Conservation (phyloP, 2,888 invertebrate genomes). For the Conops quadrifasciatus region DNA sequence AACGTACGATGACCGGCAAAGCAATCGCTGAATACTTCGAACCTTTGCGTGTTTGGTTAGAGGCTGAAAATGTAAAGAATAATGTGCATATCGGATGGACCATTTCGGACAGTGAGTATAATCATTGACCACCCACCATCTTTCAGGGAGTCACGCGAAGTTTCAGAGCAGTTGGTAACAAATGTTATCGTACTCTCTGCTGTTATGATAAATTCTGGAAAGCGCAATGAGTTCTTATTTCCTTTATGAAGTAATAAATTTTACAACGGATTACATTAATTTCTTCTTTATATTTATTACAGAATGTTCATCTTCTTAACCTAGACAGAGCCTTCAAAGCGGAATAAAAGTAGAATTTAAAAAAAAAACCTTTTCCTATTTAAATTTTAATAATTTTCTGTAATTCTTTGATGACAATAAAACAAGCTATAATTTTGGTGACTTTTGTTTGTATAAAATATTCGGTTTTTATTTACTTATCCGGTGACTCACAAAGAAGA, state of each 20-base stretch:
- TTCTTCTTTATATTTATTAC: not conserved
- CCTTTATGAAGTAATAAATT: too few relatives aligned
- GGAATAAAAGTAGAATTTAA: not conserved
- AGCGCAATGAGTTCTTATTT: too few relatives aligned
- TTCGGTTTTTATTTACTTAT: too few relatives aligned
- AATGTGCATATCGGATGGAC: constrained; percentile 74
- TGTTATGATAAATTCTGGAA: too few relatives aligned
- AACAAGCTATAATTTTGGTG: too few relatives aligned
- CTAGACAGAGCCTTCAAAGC: not conserved
- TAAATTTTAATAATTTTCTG: not conserved
- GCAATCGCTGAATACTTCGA: constrained; percentile 83
- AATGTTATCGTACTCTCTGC: too few relatives aligned
- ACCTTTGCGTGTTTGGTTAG: constrained; percentile 79
- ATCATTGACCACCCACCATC: not conserved
- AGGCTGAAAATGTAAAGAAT: constrained; percentile 75
- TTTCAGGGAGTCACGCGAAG: too few relatives aligned
- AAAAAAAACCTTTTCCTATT: not conserved
- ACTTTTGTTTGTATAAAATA: constrained; percentile 1
- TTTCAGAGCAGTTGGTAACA: too few relatives aligned
- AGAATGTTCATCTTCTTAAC: constrained; percentile 11
- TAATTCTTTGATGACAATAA: not conserved
- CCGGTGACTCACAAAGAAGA: too few relatives aligned
- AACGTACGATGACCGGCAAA: constrained; percentile 77
- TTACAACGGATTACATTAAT: too few relatives aligned
- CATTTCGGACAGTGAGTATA: constrained; percentile 58